Base-by-base conservation (phyloP, 2,888 invertebrate species). In the Drosophila phalerata region DNA sequence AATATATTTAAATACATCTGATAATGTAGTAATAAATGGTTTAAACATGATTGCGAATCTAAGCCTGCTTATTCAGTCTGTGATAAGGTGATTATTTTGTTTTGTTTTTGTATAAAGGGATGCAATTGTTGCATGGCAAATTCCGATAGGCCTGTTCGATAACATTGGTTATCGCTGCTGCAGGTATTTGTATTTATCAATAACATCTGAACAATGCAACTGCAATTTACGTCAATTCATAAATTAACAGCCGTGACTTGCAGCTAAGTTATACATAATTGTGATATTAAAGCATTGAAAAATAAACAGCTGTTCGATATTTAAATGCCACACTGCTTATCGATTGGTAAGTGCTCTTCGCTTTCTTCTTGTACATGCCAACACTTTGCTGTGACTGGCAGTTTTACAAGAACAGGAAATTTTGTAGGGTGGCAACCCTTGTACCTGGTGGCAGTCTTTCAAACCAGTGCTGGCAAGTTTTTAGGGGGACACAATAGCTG, bases 361-460 rank as follows among this genome's bases (percentile, higher is more conserved):
- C 38, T 63, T 73, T 64, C 62, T 45, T 66, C 65, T 70, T 56
- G 37, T 43, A 49, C 58, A 32, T 63, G 63, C 56, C 56, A 63
- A 53, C 76, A 76, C 72, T 65, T 72, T 64, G 58, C 25, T 77
- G 77, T 72, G 80, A 79, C 48, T 79, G 77, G 51, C 77, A 72
- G 77, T 72, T 79, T 77, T 73, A 62, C 73, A 69, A 79, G 69
- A 71, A 75, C 82, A n/a, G n/a, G n/a, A n/a, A n/a, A n/a, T n/a
- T n/a, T n/a, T n/a, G n/a, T n/a, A n/a, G n/a, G n/a, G n/a, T n/a
- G n/a, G n/a, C n/a, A n/a, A n/a, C n/a, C n/a, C n/a, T n/a, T n/a
- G n/a, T n/a, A n/a, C n/a, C n/a, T n/a, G n/a, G n/a, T n/a, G n/a
- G n/a, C n/a, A n/a, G n/a, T n/a, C n/a, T n/a, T n/a, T n/a, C n/a